Conservation (phyloP, 2,888 invertebrate species). For the Drosophila engyochracea region DNA sequence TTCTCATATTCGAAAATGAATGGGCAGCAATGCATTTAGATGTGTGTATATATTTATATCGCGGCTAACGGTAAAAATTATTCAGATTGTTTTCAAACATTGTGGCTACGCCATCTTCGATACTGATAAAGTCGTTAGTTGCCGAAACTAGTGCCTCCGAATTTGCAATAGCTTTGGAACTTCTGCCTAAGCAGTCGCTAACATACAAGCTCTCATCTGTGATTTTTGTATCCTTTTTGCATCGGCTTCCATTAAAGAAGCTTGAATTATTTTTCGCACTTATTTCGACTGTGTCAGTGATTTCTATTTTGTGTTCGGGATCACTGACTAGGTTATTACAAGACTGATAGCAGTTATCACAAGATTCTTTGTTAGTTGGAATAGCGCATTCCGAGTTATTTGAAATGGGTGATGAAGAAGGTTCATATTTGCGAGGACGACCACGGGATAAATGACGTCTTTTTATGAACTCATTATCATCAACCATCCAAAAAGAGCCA, state of each 20-base stretch:
- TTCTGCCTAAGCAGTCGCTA: constrained; percentile 52
- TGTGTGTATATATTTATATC: background rate
- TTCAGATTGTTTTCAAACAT: constrained; percentile 58
- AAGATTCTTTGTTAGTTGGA: constrained; percentile 57
- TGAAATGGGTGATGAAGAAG: constrained; percentile 86
- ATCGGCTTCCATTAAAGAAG: constrained; percentile 56
- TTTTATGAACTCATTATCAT: constrained; percentile 99
- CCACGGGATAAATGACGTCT: constrained; percentile 98
- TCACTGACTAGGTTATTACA: constrained; percentile 41
- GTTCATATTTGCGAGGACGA: constrained; percentile 98
- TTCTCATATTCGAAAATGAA: background rate
- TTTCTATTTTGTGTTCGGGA: constrained; percentile 41
- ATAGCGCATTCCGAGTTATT: constrained; percentile 60
- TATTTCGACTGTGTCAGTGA: constrained; percentile 43
- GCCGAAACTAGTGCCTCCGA: constrained; percentile 44
- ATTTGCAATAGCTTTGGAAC: constrained; percentile 44
- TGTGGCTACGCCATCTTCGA: constrained; percentile 49
- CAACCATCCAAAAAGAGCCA: constrained; percentile 99
- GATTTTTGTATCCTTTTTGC: constrained; percentile 37
- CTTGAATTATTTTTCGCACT: constrained; percentile 58
- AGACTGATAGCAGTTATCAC: constrained; percentile 62
- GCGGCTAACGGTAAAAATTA: constrained; percentile 34
- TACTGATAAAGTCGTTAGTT: constrained; percentile 49
- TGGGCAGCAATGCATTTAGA: constrained; percentile 61
- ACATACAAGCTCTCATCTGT: constrained; percentile 36